phyloP scores from a whole-genome alignment of 2,113 vertebrate genomes.

The Vulpes ferrilata region DNA sequence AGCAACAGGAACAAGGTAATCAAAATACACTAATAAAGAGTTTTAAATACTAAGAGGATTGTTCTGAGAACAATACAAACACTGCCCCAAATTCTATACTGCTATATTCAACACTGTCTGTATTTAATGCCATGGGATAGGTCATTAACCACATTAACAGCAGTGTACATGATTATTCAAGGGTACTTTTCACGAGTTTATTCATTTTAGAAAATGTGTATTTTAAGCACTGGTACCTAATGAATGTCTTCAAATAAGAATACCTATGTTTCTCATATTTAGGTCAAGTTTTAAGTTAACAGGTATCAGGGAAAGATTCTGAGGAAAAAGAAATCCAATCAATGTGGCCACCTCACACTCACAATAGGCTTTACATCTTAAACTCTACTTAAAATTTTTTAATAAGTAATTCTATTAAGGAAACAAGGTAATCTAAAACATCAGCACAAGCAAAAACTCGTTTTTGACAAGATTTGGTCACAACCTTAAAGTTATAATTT shows the following conservation, averaged over 20 bases:
- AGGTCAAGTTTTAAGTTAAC: neutral
- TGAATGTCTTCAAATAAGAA: neutral
- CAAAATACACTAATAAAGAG: neutral
- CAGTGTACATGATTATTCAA: neutral
- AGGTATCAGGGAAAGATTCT: neutral
- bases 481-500: neutral
- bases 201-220: constrained; percentile 11
- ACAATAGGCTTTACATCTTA: neutral
- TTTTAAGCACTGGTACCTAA: neutral
- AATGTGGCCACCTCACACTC: neutral
- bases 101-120: neutral
- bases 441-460: neutral
- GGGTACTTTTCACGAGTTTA: neutral
- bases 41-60: neutral
- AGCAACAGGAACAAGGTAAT: neutral
- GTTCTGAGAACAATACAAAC: neutral
- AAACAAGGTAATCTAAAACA: constrained; percentile 38
- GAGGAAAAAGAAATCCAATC: neutral
- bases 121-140: neutral
- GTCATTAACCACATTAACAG: neutral
- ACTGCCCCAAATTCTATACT: neutral
- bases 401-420: neutral
- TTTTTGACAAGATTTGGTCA: neutral
- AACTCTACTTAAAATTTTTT: neutral
- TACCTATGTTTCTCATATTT: neutral